phyloP scores from a whole-genome alignment of 2,888 invertebrate species.

The Aleiodes leptofemur region DNA sequence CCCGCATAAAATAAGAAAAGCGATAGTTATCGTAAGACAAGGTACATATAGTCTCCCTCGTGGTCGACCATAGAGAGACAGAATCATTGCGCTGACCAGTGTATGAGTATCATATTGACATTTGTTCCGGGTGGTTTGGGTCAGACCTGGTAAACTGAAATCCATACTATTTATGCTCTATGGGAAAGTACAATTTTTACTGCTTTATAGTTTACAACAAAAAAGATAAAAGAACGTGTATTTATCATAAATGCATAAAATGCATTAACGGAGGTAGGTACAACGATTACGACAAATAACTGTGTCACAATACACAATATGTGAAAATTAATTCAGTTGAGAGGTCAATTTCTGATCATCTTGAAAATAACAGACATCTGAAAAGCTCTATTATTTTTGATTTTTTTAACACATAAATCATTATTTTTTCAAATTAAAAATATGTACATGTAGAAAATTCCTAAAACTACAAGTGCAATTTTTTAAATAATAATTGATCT shows the following conservation, averaged over 20 bases:
- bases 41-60: conserved; percentile 10
- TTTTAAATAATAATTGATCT: no score
- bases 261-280: no score
- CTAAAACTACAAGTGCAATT: no score
- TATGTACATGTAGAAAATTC: no score
- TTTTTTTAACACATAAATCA: no score
- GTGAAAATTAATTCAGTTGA: background rate
- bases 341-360: background rate
- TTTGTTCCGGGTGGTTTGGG: conserved; percentile 32
- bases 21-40: conserved; percentile 20
- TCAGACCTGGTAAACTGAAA: background rate
- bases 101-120: conserved; percentile 20
- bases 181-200: background rate
- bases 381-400: no score
- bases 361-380: no score
- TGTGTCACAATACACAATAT: background rate
- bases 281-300: no score
- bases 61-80: conserved; percentile 18
- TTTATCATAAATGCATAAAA: background rate
- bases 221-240: background rate
- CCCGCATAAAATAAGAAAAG: conserved; percentile 27
- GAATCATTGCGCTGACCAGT: conserved; percentile 10
- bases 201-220: no score
- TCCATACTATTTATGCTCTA: background rate
- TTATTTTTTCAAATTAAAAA: no score